These are phyloP conservation scores for Brachionus manjavacas DNA, from an alignment of 1,140 invertebrate species.

Conservation along the genomic window DNA sequence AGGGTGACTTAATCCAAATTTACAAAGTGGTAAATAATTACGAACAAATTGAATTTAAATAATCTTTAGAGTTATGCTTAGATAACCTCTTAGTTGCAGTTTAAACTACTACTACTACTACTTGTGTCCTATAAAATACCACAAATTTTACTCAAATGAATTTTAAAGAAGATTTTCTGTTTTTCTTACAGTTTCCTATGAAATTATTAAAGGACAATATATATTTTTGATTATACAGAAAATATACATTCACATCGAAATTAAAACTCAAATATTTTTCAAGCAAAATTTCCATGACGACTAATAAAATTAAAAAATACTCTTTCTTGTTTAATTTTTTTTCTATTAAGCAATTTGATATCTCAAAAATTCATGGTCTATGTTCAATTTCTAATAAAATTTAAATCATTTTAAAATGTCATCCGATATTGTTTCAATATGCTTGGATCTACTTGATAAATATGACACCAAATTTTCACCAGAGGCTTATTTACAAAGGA, in stretches of 20 bases:
- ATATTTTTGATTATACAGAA: background rate
- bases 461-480: constrained; percentile 29
- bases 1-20: no score
- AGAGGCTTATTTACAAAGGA: background rate
- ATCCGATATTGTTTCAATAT: background rate
- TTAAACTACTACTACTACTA: no score
- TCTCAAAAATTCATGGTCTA: background rate
- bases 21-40: no score
- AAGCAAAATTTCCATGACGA: constrained; percentile 13
- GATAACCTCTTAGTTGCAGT: no score
- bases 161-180: no score
- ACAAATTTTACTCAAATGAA: no score
- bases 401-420: background rate
- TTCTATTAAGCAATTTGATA: background rate
- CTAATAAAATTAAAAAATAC: background rate
- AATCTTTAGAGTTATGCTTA: no score
- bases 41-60: no score
- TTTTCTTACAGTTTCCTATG: background rate
- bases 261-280: constrained; percentile 14
- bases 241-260: constrained; percentile 28
- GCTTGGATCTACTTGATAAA: background rate
- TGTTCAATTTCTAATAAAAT: background rate
- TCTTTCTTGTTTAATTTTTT: constrained; percentile 12
- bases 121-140: no score
- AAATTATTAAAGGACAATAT: background rate